Percentiles rank a stretch among this genome's conserved stretches.
phyloP scores from a whole-genome alignment of 2,113 vertebrate species.

The Tychaedon coryphoeus region DNA sequence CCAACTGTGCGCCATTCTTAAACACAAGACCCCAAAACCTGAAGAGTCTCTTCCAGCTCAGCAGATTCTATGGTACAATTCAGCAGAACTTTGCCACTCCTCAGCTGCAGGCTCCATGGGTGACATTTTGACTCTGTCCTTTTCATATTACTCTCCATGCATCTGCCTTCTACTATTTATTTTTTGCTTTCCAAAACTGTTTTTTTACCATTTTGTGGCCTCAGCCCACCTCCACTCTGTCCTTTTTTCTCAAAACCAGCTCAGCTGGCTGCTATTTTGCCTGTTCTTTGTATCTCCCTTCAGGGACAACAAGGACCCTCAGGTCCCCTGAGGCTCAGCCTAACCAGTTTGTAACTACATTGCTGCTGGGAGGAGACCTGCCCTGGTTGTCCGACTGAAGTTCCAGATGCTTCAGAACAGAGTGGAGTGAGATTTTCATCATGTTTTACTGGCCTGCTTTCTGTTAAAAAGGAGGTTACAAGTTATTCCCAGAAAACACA shows the following conservation, averaged over 20 bases:
- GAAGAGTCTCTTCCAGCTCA: not conserved
- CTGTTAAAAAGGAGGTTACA: not conserved
- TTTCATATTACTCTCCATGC: not conserved
- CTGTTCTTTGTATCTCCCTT: not conserved
- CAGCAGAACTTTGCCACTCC: not conserved
- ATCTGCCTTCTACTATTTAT: not conserved
- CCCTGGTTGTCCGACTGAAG: not conserved
- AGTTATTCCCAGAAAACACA: not conserved
- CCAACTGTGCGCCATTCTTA: not conserved
- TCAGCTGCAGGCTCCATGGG: not conserved
- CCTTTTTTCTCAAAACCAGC: not conserved
- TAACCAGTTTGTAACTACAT: not conserved
- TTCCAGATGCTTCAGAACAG: not conserved
- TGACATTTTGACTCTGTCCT: not conserved
- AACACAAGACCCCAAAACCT: not conserved
- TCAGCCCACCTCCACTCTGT: not conserved
- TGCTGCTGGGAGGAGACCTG: not conserved
- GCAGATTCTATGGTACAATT: not conserved
- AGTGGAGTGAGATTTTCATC: not conserved
- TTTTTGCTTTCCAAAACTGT: not conserved
- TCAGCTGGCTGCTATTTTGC: not conserved
- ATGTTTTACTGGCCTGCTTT: conserved; percentile 8
- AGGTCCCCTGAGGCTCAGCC: not conserved
- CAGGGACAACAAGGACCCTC: not conserved
- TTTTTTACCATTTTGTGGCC: not conserved